These are phyloP conservation scores for Carcharodon carcharias DNA, from an alignment of 2,797 vertebrate species.

Conservation along the genomic window DNA sequence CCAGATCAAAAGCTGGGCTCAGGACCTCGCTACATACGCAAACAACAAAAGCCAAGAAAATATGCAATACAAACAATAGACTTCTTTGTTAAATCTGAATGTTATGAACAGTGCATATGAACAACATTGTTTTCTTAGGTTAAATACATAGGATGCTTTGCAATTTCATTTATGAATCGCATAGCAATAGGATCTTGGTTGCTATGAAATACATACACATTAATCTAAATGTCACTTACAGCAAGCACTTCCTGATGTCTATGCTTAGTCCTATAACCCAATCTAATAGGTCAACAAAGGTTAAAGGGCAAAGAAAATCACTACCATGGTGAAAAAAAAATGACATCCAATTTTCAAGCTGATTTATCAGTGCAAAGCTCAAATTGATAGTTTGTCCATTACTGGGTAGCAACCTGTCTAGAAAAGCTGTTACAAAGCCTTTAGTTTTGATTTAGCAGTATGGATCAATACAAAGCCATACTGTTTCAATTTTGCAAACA, in stretches of 20 bases:
- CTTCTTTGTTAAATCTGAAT: background rate
- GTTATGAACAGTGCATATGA: background rate
- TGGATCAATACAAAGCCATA: constrained; percentile 98
- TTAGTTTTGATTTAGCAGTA: constrained; percentile 86
- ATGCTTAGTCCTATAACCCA: constrained; percentile 86
- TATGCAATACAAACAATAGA: background rate
- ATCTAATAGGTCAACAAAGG: constrained; percentile 76
- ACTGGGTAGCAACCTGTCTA: constrained; percentile 78
- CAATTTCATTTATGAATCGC: background rate
- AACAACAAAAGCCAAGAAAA: background rate
- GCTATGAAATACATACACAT: constrained; percentile 55
- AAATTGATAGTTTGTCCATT: constrained; percentile 98
- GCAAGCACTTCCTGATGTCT: constrained; percentile 71
- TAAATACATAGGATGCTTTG: background rate
- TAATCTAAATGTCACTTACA: constrained; percentile 63
- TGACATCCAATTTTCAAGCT: constrained; percentile 99
- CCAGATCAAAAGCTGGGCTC: background rate
- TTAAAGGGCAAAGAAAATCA: constrained; percentile 81
- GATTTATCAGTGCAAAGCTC: constrained; percentile 99
- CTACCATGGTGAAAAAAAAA: constrained; percentile 71
- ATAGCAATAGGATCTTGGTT: constrained; percentile 34
- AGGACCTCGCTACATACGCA: background rate
- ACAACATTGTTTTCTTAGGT: background rate
- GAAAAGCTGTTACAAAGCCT: constrained; percentile 87
- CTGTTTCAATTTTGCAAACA: constrained; percentile 98